These are phyloP conservation scores for Morone saxatilis DNA, from an alignment of 2,113 vertebrate species.

Conservation along the genomic window DNA sequence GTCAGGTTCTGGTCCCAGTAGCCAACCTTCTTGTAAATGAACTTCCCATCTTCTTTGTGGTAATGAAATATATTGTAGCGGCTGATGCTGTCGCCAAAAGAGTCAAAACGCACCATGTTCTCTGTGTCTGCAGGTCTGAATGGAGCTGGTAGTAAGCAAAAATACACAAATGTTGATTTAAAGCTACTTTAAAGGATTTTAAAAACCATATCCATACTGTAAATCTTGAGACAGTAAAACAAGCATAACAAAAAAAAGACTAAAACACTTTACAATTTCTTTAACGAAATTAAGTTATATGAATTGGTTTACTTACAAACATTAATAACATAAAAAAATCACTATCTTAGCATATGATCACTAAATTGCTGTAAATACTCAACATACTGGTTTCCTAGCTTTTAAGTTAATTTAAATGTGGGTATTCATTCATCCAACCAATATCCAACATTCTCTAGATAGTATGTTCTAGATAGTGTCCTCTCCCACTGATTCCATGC, in stretches of 20 bases:
- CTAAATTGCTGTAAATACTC: not conserved
- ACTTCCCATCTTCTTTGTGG: constrained; percentile 87
- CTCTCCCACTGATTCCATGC: constrained; percentile 8
- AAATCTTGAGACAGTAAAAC: not conserved
- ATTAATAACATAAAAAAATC: not conserved
- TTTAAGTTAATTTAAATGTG: not conserved
- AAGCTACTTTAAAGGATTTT: not conserved
- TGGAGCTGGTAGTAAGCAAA: constrained; percentile 86
- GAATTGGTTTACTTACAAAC: not conserved
- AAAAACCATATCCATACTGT: not conserved
- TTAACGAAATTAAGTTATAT: not conserved
- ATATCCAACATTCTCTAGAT: constrained; percentile 20
- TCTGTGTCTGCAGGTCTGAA: constrained; percentile 92
- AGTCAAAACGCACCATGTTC: constrained; percentile 91
- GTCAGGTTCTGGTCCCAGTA: constrained; percentile 95
- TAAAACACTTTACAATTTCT: not conserved
- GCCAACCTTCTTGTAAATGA: constrained; percentile 93
- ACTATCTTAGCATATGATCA: not conserved
- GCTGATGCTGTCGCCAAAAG: constrained; percentile 92
- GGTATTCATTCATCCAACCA: not conserved
- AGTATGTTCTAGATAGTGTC: constrained; percentile 22
- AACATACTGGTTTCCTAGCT: not conserved
- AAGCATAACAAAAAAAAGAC: not conserved
- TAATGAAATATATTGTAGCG: constrained; percentile 99
- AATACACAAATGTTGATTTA: constrained; percentile 16